Conservation (phyloP, 2,113 vertebrate species). For the Rutilus rutilus region DNA sequence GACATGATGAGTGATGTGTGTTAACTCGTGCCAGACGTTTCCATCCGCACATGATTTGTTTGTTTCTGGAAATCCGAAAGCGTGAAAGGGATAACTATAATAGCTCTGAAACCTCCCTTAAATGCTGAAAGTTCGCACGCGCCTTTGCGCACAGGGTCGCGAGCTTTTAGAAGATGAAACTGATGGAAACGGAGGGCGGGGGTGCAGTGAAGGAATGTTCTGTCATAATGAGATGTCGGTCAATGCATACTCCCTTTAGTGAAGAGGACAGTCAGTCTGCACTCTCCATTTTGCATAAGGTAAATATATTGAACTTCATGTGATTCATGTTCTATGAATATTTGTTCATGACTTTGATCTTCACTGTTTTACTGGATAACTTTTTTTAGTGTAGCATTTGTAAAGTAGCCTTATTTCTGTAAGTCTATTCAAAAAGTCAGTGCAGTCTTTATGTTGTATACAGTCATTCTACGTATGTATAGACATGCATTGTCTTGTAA, state of each 20-base stretch:
- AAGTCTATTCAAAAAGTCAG: too few relatives aligned
- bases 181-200: neutral
- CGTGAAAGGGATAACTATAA: neutral
- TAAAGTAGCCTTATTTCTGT: neutral
- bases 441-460: too few relatives aligned
- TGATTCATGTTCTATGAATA: neutral
- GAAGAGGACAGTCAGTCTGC: neutral
- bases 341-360: neutral
- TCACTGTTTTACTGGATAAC: neutral
- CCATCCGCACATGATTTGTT: neutral
- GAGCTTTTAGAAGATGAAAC: conserved; percentile 20
- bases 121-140: conserved; percentile 22
- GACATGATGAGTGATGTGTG: neutral
- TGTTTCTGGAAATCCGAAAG: neutral
- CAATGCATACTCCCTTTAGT: neutral
- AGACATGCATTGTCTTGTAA: too few relatives aligned
- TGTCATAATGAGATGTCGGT: conserved; percentile 17
- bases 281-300: neutral
- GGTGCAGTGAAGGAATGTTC: conserved; percentile 16
- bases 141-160: conserved; percentile 15
- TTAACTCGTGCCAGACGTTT: neutral
- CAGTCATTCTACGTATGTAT: too few relatives aligned
- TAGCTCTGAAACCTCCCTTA: neutral
- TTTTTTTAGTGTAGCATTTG: neutral
- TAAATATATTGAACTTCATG: neutral